Conservation (phyloP, 2,113 vertebrate species). For the Aleadryas rufinucha region DNA sequence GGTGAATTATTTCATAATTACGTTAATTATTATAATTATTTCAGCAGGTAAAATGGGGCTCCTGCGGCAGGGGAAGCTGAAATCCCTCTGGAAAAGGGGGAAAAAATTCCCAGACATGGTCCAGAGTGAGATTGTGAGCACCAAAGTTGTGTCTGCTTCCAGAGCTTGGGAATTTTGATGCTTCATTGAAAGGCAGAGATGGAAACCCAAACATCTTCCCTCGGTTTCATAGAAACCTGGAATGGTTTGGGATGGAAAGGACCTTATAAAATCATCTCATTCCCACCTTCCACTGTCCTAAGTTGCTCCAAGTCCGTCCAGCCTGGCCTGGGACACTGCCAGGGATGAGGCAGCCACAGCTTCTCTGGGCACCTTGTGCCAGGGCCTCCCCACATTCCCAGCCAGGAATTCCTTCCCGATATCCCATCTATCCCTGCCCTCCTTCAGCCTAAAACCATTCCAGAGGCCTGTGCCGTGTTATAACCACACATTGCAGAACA, state of each 20-base stretch:
- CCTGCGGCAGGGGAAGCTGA: not conserved
- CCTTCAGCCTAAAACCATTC: not conserved
- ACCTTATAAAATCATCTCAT: not conserved
- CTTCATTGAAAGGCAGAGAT: not conserved
- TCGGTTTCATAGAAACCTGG: not conserved
- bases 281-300: not conserved
- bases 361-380: not conserved
- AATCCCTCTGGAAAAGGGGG: not conserved
- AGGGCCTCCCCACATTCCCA: not conserved
- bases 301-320: not conserved
- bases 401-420: not conserved
- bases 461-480: not conserved
- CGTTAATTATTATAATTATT: not conserved
- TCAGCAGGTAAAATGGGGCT: not conserved
- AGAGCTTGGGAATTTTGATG: not conserved
- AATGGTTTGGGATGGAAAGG: not conserved
- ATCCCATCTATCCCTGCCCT: not conserved
- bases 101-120: not conserved
- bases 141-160: not conserved
- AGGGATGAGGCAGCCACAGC: not conserved
- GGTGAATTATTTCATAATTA: not conserved
- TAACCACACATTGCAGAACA: accelerated
- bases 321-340: not conserved
- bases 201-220: not conserved
- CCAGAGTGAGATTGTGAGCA: not conserved